Evolutionary conservation across 2,113 vertebrate genomes (phyloP).

Genomic region (Petrocephalus microphthalmus): DNA sequence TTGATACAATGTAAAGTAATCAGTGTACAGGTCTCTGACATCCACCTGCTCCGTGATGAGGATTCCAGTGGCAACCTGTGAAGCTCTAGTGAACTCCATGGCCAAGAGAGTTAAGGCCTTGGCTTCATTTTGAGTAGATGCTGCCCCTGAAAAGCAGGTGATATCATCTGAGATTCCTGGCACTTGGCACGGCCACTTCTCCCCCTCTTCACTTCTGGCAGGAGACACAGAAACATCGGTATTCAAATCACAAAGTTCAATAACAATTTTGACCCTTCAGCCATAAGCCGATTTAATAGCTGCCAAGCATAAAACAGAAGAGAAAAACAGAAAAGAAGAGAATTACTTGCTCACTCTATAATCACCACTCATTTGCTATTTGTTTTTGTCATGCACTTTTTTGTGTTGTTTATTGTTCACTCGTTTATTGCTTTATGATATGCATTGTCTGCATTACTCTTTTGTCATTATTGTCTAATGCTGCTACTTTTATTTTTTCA

Average conservation of each 20-base stretch:
- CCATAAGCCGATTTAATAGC: neutral
- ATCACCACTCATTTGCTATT: neutral
- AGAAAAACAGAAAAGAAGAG: neutral
- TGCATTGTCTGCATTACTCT: neutral
- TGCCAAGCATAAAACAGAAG: neutral
- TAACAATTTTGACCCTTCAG: neutral
- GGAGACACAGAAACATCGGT: neutral
- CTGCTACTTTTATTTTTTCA: neutral
- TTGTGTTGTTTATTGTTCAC: no score
- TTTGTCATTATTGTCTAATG: neutral
- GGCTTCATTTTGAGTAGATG: neutral
- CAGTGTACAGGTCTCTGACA: no score
- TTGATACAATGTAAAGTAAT: no score
- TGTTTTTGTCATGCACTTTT: neutral
- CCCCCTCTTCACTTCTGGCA: neutral
- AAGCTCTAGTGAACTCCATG: no score
- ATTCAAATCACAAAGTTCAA: constrained; percentile 2
- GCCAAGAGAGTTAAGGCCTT: no score
- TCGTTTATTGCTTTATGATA: neutral
- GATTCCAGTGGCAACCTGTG: no score
- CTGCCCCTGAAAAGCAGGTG: neutral
- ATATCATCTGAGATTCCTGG: neutral
- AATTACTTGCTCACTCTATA: neutral
- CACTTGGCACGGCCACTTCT: neutral
- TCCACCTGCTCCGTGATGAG: no score